Base-by-base conservation (phyloP, 2,888 invertebrate species). In the Acleris sparsana region DNA sequence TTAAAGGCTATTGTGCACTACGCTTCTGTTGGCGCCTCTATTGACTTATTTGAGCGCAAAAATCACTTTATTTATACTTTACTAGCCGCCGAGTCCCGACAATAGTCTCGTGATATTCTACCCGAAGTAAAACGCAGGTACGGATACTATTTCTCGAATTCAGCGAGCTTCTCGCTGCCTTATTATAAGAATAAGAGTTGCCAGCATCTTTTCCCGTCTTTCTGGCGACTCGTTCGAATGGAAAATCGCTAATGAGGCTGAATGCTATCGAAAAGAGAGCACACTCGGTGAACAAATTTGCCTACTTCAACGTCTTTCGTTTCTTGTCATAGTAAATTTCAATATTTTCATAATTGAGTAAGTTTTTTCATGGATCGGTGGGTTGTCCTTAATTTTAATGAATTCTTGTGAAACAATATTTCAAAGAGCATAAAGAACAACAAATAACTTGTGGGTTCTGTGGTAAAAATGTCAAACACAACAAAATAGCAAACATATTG, bases 181-280 rank as follows among this genome's bases (percentile, higher is more conserved):
- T 79, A 79, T 78, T 79, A 74, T 73, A 70, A 75, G 74, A 78
- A 77, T 75, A 73, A 73, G 74, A 77, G 73, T 78, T 78, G 74
- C 76, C 78, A 77, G 71, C 80, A 74, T 73, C 73, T 77, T 77
- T 77, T 72, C 67, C 72, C 74, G 72, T 78, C 76, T 83, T 84
- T 65, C 79, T 80, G 72, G 68, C 70, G 74, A 79, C 65, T 77
- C 78, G 71, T 75, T 84, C 80, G 73, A 73, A 73, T 80, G 85
- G 83, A 88, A 88, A 88, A 88, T 87, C 86, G 85, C 80, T 87
- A 89, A 89, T 88, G 88, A 88, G 82, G 78, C 80, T 74, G 82
- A 85, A 80, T 80, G 80, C 77, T 78, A 76, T 78, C 85, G 81
- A 80, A 82, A 82, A 82, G 79, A 76, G 77, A 65, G 80, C 77